These are phyloP conservation scores for Blera fallax DNA, from an alignment of 2,888 invertebrate species.

Conservation along the genomic window DNA sequence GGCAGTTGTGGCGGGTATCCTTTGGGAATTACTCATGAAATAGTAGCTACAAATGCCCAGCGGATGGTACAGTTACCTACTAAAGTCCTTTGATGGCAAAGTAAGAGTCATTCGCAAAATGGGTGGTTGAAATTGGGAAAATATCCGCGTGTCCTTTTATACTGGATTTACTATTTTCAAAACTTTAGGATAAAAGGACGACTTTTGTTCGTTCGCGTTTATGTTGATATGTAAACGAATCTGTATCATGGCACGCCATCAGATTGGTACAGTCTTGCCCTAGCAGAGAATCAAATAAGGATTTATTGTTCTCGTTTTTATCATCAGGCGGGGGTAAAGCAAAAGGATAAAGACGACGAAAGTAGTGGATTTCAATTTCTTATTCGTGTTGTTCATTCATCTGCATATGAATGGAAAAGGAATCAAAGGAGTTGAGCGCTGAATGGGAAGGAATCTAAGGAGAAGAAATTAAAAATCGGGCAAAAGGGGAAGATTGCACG, in stretches of 20 bases:
- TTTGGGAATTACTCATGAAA: conserved; percentile 57
- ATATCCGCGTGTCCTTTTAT: conserved; percentile 55
- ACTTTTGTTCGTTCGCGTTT: conserved; percentile 37
- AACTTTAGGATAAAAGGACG: conserved; percentile 13
- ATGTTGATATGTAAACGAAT: conserved; percentile 66
- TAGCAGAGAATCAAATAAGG: conserved; percentile 52
- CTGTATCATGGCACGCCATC: conserved; percentile 49
- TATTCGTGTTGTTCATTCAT: conserved; percentile 66
- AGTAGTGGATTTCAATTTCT: conserved; percentile 58
- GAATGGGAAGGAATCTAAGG: conserved; percentile 32
- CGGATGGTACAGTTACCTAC: conserved; percentile 65
- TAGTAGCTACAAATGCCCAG: conserved; percentile 17
- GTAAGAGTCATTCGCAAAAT: conserved; percentile 46
- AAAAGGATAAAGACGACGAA: conserved; percentile 21
- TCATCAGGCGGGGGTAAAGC: conserved; percentile 10
- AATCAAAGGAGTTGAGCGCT: conserved; percentile 41
- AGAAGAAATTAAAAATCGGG: conserved; percentile 57
- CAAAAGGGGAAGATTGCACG: neutral
- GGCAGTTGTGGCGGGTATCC: conserved; percentile 51
- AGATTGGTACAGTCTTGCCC: conserved; percentile 45
- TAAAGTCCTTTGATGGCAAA: conserved; percentile 41
- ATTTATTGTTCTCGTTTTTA: conserved; percentile 54
- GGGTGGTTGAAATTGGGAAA: conserved; percentile 55
- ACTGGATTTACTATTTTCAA: neutral
- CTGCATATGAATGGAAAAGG: conserved; percentile 67